These are phyloP conservation scores for Mormyrus iriodes DNA, from an alignment of 2,113 vertebrate species.

Conservation along the genomic window DNA sequence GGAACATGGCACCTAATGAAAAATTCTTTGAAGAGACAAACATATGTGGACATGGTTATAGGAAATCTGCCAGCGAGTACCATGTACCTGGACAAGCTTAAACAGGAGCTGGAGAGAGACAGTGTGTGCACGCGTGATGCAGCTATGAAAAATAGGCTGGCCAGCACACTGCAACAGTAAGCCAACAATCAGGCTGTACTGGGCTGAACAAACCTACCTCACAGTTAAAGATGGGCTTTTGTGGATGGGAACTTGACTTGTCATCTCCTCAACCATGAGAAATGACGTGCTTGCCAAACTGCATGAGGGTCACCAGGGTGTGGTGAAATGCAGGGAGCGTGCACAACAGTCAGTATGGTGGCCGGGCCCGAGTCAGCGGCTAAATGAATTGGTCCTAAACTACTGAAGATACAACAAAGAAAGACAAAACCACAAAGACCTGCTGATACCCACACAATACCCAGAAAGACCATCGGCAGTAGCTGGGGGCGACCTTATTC, in stretches of 20 bases:
- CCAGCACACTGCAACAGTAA: background rate
- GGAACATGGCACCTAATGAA: background rate
- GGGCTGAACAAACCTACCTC: background rate
- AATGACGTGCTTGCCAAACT: slow-evolving; percentile 2
- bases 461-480: slow-evolving; percentile 14
- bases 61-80: slow-evolving; percentile 1
- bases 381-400: slow-evolving; percentile 24
- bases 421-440: slow-evolving; percentile 1
- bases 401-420: slow-evolving; percentile 14
- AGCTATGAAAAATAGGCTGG: background rate
- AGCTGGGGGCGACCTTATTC: slow-evolving; percentile 21
- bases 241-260: background rate
- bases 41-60: background rate
- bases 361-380: slow-evolving; percentile 20
- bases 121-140: background rate
- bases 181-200: background rate
- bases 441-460: slow-evolving; percentile 7
- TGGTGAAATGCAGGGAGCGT: slow-evolving; percentile 14
- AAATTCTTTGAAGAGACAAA: slow-evolving; percentile 20
- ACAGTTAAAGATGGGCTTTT: slow-evolving; percentile 21
- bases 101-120: background rate
- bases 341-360: slow-evolving; percentile 21
- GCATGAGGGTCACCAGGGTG: slow-evolving; percentile 24
- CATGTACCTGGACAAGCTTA: slow-evolving; percentile 6
- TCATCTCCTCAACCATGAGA: slow-evolving; percentile 9